Base-by-base conservation (phyloP, 2,888 invertebrate genomes). In the Elaeidobius kamerunicus region DNA sequence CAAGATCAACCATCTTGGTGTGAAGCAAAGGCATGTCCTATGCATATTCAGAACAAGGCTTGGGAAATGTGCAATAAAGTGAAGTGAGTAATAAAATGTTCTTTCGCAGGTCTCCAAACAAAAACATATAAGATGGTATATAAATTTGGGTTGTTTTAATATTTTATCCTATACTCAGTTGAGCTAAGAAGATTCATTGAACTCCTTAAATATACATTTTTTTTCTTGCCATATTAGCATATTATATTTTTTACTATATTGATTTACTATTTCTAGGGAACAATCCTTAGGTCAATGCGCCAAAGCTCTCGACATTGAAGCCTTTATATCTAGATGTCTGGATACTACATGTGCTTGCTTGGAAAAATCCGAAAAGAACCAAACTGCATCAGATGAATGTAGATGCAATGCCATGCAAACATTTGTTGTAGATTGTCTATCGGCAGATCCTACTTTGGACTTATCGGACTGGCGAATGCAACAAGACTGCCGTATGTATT, bases 271-370 rank as follows among this genome's bases (percentile, higher is more conserved):
- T 64, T 63, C 27, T 42, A 71, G 71, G 49, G 79, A 84, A 64
- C 78, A 82, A 44, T 82, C 83, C 0, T 78, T 91, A 40, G 73
- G 79, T 0, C 76, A 78, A 46, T 91, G 91, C 69, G 76, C 76
- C 9, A 76, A 76, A 54, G 77, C 79, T 0, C 70, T 88, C 0
- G 79, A 86, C 66, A 70, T 85, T 12, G 84, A 88, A 60, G 81
- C 82, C 54, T 86, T 85, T 73, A 76, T 85, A 18, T 81, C 82
- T 52, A 81, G 81, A 49, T 91, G 91, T 67, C 68, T 88, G 52
- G 88, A 89, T 70, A 83, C 82, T 35, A 80, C 85, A 36, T 91
- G 91, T 68, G 79, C 81, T 45, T 91, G 91, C 65, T 73, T 87
- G 1, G 78, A 81, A 58, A 71, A 75, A 41, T 68, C 75, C n/a